phyloP scores from a whole-genome alignment of 2,888 invertebrate genomes.

The Cecidostiba fungosa region DNA sequence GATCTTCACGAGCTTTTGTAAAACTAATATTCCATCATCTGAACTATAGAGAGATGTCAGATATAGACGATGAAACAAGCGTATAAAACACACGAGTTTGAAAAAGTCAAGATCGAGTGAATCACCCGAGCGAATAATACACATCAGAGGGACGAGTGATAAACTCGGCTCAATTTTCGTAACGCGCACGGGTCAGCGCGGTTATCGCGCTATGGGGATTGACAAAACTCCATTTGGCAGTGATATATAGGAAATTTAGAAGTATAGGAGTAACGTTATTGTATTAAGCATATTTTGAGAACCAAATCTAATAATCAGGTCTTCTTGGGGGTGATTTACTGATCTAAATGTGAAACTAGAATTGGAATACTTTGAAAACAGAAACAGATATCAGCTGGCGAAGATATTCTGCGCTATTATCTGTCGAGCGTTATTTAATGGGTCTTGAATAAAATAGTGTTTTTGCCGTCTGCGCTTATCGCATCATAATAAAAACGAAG shows the following conservation, averaged over 20 bases:
- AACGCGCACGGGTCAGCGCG: constrained; percentile 56
- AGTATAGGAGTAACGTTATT: too few relatives aligned
- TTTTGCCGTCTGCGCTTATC: neutral
- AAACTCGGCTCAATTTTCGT: constrained; percentile 49
- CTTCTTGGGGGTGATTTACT: neutral
- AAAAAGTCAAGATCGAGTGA: neutral
- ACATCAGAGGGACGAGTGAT: neutral
- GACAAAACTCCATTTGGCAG: constrained; percentile 34
- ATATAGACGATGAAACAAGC: too few relatives aligned
- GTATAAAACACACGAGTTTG: too few relatives aligned
- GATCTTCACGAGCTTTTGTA: too few relatives aligned
- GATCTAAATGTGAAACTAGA: neutral
- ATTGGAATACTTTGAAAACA: constrained; percentile 1
- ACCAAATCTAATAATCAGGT: neutral
- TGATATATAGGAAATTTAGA: neutral
- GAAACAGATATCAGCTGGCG: constrained; percentile 4
- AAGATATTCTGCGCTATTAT: neutral
- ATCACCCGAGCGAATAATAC: neutral
- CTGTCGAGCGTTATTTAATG: constrained; percentile 17
- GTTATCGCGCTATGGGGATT: constrained; percentile 51
- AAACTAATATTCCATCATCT: too few relatives aligned
- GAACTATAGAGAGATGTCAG: too few relatives aligned
- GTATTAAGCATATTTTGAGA: too few relatives aligned
- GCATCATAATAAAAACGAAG: neutral
- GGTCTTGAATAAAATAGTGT: neutral